Evolutionary conservation across 92 coral and sea anemone genomes (phyloP).

Genomic region (Pocillopora grandis): DNA sequence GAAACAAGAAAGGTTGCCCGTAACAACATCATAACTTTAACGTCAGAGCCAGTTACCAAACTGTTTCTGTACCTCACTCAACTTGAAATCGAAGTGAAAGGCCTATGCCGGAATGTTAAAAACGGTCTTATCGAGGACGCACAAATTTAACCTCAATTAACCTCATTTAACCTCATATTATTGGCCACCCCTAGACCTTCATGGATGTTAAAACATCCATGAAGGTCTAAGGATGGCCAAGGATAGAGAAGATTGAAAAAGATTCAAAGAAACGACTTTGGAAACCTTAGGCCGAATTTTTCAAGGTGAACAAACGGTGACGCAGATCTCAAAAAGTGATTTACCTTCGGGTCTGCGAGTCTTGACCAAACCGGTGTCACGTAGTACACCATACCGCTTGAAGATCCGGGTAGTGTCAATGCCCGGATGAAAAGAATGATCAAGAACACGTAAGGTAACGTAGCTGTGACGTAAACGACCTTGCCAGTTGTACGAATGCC

Average conservation of each 20-base stretch:
- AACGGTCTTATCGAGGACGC: too few relatives aligned
- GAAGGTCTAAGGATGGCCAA: too few relatives aligned
- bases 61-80: too few relatives aligned
- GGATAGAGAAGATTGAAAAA: neutral
- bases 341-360: constrained; percentile 77
- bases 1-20: too few relatives aligned
- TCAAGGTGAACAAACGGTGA: neutral
- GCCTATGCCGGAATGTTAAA: too few relatives aligned
- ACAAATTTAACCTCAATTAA: too few relatives aligned
- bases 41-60: too few relatives aligned
- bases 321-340: neutral
- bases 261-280: neutral
- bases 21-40: too few relatives aligned
- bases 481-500: constrained; percentile 96
- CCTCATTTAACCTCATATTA: too few relatives aligned
- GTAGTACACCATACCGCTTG: constrained; percentile 68
- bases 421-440: constrained; percentile 79
- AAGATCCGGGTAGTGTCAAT: constrained; percentile 82
- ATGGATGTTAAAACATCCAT: too few relatives aligned
- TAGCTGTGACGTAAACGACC: constrained; percentile 88
- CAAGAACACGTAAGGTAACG: constrained; percentile 82
- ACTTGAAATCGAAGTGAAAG: too few relatives aligned
- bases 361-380: constrained; percentile 72
- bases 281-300: neutral
- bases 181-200: too few relatives aligned